These are phyloP conservation scores for Rhingia rostrata DNA, from an alignment of 2,888 invertebrate genomes.

Conservation along the genomic window DNA sequence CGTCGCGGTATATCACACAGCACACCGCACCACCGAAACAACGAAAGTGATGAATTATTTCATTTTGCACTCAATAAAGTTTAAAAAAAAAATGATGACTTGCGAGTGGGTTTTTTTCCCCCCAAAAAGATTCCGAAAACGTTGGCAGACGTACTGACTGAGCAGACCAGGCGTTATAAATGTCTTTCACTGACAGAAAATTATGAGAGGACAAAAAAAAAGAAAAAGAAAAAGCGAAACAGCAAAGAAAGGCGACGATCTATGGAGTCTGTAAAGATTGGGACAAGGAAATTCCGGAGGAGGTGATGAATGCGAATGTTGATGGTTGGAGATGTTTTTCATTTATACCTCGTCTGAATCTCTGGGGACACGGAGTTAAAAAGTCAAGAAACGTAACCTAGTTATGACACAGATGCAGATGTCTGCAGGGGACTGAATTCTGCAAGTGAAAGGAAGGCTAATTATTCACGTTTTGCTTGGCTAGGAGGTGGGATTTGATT, in stretches of 20 bases:
- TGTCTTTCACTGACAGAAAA: neutral
- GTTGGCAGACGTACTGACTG: conserved; percentile 39
- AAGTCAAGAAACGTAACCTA: too few relatives aligned
- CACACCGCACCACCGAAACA: neutral
- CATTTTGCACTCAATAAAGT: conserved; percentile 61
- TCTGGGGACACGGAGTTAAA: too few relatives aligned
- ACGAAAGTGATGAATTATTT: conserved; percentile 56
- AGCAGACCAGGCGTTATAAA: conserved; percentile 16
- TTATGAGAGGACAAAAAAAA: neutral
- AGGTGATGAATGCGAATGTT: conserved; percentile 2
- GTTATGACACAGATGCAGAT: too few relatives aligned
- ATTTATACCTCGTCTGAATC: too few relatives aligned
- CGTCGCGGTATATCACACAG: too few relatives aligned
- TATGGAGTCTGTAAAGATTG: neutral
- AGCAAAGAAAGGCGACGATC: neutral
- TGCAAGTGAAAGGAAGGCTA: too few relatives aligned
- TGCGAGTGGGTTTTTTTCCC: conserved; percentile 27
- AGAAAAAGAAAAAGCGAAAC: neutral
- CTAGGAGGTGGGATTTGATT: too few relatives aligned
- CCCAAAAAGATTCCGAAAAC: neutral
- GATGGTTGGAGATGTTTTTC: neutral
- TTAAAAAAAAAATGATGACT: conserved; percentile 24
- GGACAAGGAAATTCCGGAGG: conserved; percentile 29
- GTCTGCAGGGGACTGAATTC: too few relatives aligned
- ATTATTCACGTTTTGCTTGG: too few relatives aligned